Base-by-base conservation (phyloP, 2,113 vertebrate species). In the Nothoprocta perdicaria region DNA sequence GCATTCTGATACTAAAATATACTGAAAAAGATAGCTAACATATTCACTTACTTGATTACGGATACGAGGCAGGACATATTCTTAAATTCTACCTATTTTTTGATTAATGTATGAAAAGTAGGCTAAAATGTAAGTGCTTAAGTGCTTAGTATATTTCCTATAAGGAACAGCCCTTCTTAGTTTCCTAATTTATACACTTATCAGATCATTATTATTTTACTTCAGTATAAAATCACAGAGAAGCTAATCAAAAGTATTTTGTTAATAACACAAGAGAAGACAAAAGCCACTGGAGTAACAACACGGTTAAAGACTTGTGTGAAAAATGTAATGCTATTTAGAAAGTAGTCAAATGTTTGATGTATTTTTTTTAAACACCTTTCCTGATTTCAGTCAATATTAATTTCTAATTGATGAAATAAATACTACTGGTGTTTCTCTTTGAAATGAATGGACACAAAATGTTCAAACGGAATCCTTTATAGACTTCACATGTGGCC, bases 201-300 rank as follows among this genome's bases (percentile, higher is more conserved):
- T 96, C 92, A 95, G 95, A 90, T 57, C 73, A 90, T 69, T 75
- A 72, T 89, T 93, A 72, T 89, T 93, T 81, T 81, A 90, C 87
- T 95, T 80, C 80, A 38, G 17, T 38, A 35, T 48, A 85, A 89
- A 95, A 91, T 86, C 82, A 91, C 17, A 92, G 76, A 86, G 43
- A 9, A 13, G 35, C 45, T 91, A 92, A 95, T 90, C 83, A 85
- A 72, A 94, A 84, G 80, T 82, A 76, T 69, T 91, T 90, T 69
- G 83, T 96, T 94, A 96, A 95, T 95, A 96, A 94, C 85, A 66
- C 93, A 95, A 95, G 48, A 88, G 50, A 82, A 93, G 90, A 89
- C 90, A 95, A 96, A 97, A 95, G 46, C 27, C 57, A 45, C 16
- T 67, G 80, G 45, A 80, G 78, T 27, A 55, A 63, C 71, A 90